phyloP scores from a whole-genome alignment of 2,113 vertebrate species.

The Reinhardtius hippoglossoides region DNA sequence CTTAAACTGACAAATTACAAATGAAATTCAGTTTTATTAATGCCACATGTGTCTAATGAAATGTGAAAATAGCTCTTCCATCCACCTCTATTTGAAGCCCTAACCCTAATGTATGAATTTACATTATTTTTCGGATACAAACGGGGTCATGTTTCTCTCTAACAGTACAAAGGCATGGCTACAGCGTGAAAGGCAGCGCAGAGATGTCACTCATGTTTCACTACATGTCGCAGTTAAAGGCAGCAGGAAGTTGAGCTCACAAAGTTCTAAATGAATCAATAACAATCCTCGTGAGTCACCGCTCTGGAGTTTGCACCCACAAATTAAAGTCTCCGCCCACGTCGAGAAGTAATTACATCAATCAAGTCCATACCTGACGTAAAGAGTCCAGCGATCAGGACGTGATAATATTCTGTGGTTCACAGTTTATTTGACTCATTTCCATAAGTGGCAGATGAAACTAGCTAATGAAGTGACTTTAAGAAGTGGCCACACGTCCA shows the following conservation, averaged over 20 bases:
- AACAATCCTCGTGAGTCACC: background rate
- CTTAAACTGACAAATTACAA: background rate
- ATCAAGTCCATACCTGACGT: constrained; percentile 7
- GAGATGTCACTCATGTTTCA: constrained; percentile 27
- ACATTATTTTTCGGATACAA: constrained; percentile 26
- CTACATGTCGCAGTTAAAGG: constrained; percentile 49
- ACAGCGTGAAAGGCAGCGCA: constrained; percentile 46
- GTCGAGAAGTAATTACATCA: constrained; percentile 13
- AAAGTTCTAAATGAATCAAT: background rate
- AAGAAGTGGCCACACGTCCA: background rate
- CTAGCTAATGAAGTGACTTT: background rate
- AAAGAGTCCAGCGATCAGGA: background rate
- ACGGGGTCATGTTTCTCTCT: background rate
- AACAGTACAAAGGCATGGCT: constrained; percentile 63
- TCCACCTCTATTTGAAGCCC: too few species aligned
- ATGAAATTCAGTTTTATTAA: background rate
- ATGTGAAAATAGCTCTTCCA: background rate
- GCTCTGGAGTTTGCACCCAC: constrained; percentile 16
- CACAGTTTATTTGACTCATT: background rate
- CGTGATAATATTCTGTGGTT: background rate
- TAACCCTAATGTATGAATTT: too few species aligned
- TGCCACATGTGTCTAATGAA: background rate
- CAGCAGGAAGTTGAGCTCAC: constrained; percentile 37
- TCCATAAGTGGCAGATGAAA: constrained; percentile 12
- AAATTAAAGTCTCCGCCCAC: background rate